Base-by-base conservation (phyloP, 2,113 vertebrate species). In the Callionymus lyra region DNA sequence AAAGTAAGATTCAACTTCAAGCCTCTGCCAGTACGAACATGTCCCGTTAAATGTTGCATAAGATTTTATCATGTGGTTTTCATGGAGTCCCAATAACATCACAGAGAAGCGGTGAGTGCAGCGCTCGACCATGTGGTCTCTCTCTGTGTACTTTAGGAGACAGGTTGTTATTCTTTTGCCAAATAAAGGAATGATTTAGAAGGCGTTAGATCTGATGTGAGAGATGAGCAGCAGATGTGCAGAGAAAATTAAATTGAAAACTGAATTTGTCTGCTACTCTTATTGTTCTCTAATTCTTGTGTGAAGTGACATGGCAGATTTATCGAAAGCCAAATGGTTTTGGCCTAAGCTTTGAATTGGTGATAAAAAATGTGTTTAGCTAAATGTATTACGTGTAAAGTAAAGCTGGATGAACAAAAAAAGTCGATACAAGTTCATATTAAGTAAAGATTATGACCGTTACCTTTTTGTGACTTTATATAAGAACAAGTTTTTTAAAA, bases 191-290 rank as follows among this genome's bases (percentile, higher is more conserved):
- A 9, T 58, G 48, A 65, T 44, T 53, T 41, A 47, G 38, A 16
- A 18, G 16, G 31, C 33, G 34, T 18, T 41, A 44, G 12, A 35
- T 44, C 6, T 6, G 37, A 13, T 12, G 19, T 17, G 44, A 49
- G 49, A 65, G 59, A 72, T 75, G 69, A 54, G 27, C 54, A 55
- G 53, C 73, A 77, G 75, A 77, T 79, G 74, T 61, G 47, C 42
- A 39, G 38, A 39, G 2, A 4, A 8, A 5, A 5, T 44, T 33
- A 14, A 40, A 45, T 13, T 60, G 32, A 6, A 21, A 34, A 38
- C 9, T 45, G 16, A 40, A 47, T 55, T 52, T 41, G 9, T 31
- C 12, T 12, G 34, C 14, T 45, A 1, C 16, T 42, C 34, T 1
- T 57, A 10, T 34, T 54, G 36, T 47, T 19, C 16, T 42, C 34